phyloP scores from a whole-genome alignment of 2,797 vertebrate genomes.

The Epinephelus coioides region DNA sequence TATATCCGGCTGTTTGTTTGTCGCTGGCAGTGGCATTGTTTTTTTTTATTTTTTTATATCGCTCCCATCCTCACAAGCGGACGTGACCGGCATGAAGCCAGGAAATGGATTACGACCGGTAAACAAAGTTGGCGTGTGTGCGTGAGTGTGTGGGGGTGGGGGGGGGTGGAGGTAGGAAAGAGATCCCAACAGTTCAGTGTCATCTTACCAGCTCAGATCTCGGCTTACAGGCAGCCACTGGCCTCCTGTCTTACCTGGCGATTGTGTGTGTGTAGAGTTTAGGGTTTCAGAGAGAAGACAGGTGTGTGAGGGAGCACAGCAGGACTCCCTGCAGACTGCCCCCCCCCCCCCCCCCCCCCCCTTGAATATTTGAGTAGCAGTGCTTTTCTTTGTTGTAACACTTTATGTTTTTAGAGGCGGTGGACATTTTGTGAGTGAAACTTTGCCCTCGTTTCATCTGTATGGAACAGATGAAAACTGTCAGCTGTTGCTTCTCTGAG shows the following conservation, averaged over 20 bases:
- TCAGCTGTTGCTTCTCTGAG: constrained; percentile 27
- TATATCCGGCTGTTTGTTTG: constrained; percentile 59
- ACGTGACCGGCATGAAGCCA: constrained; percentile 71
- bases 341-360: constrained; percentile 16
- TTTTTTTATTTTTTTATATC: constrained; percentile 14
- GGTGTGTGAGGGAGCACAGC: constrained; percentile 68
- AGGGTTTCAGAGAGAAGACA: constrained; percentile 77
- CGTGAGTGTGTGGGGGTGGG: constrained; percentile 14
- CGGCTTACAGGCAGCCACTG: constrained; percentile 74
- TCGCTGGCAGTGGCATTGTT: constrained; percentile 17
- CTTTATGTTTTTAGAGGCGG: constrained; percentile 37
- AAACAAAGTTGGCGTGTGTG: constrained; percentile 73
- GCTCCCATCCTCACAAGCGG: constrained; percentile 51
- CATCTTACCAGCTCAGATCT: constrained; percentile 76
- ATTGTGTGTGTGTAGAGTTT: constrained; percentile 55
- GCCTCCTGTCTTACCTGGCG: constrained; percentile 77
- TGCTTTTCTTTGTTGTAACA: constrained; percentile 51
- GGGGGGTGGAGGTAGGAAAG: constrained; percentile 55
- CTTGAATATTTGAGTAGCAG: constrained; percentile 71
- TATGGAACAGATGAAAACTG: neutral
- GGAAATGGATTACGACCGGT: constrained; percentile 82
- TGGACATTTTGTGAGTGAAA: constrained; percentile 9
- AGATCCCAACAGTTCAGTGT: constrained; percentile 74
- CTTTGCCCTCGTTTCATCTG: constrained; percentile 1
- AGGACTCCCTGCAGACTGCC: constrained; percentile 63